phyloP scores from a whole-genome alignment of 1,140 invertebrate genomes.

The Cepaea nemoralis region DNA sequence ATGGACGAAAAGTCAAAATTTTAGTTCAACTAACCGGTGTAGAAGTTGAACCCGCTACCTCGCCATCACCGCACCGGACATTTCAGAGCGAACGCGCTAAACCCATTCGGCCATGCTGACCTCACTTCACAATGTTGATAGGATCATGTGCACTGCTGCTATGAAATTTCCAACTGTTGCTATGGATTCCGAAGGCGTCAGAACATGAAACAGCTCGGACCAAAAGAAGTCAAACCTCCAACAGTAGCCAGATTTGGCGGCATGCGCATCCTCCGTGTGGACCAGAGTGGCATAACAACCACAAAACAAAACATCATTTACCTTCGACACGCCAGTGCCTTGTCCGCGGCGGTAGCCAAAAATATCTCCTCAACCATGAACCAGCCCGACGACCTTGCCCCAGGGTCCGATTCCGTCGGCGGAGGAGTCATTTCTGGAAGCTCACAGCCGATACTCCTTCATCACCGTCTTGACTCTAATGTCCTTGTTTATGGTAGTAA shows the following conservation, averaged over 20 bases:
- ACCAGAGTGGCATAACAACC: too few species aligned
- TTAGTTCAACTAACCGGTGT: too few species aligned
- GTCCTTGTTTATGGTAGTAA: slow-evolving; percentile 64
- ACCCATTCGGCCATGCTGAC: too few species aligned
- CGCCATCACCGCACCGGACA: too few species aligned
- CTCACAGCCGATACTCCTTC: slow-evolving; percentile 50
- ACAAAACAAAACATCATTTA: not conserved
- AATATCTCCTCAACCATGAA: slow-evolving; percentile 8
- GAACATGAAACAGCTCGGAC: not conserved
- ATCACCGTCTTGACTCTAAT: slow-evolving; percentile 56
- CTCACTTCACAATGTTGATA: too few species aligned
- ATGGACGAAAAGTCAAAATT: too few species aligned
- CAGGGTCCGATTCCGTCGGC: not conserved
- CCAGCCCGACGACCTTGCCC: slow-evolving; percentile 12
- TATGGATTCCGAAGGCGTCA: not conserved
- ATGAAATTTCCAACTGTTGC: too few species aligned
- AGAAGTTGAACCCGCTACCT: too few species aligned
- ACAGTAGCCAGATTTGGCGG: not conserved
- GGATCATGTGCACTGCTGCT: too few species aligned
- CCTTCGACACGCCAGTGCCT: slow-evolving; percentile 27
- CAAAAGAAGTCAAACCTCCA: not conserved
- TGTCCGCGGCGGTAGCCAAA: slow-evolving; percentile 14
- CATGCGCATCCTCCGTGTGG: not conserved
- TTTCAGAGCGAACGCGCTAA: too few species aligned
- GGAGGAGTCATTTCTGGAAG: not conserved